Evolutionary conservation across 1,140 invertebrate genomes (phyloP).

Genomic region (Ruditapes philippinarum): DNA sequence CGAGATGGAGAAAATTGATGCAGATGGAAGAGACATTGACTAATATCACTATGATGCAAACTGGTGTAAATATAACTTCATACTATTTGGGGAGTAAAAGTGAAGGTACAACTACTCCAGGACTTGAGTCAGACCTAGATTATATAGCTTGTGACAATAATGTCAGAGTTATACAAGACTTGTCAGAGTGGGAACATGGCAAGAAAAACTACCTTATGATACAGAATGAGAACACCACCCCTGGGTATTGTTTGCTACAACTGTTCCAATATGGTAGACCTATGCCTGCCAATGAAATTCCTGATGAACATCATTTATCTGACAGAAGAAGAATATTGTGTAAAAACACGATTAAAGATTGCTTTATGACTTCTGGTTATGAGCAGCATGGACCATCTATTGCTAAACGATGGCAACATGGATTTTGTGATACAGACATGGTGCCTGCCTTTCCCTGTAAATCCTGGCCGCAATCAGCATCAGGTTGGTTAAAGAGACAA

Average conservation of each 20-base stretch:
- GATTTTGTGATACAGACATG: neutral
- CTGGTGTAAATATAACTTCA: too few species aligned
- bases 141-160: neutral
- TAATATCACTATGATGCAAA: neutral
- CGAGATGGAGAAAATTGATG: neutral
- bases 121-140: neutral
- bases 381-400: neutral
- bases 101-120: neutral
- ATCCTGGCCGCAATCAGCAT: neutral
- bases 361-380: neutral
- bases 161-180: neutral
- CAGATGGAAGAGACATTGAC: neutral
- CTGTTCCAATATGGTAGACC: too few species aligned
- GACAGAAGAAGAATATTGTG: neutral
- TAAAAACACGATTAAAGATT: neutral
- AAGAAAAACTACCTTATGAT: neutral
- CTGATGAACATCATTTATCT: neutral
- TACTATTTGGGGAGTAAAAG: neutral
- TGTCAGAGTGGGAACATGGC: neutral
- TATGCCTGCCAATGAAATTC: neutral
- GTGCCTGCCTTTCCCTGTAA: neutral
- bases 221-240: neutral
- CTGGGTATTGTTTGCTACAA: conserved; percentile 1
- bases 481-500: neutral
- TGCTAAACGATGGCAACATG: neutral